Evolutionary conservation across 2,113 vertebrate genomes (phyloP), one percentile per base, ranked within the genome.

Genomic region (Sinocyclocheilus maitianheensis): DNA sequence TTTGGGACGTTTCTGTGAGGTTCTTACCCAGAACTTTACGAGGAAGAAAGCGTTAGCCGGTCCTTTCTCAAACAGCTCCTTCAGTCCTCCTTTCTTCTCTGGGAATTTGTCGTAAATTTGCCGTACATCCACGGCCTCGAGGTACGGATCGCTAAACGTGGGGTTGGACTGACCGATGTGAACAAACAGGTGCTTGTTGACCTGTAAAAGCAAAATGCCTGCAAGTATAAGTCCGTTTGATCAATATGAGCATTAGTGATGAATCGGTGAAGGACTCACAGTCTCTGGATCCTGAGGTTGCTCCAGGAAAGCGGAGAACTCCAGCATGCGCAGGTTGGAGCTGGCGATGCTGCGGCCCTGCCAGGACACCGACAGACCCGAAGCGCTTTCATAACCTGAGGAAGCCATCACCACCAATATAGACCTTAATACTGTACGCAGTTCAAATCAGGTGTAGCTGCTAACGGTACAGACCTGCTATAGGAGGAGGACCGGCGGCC

Each of bases 91-190:
- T 91, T 98, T 98, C 89, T 97, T 98, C 92, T 99, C 97, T 0
- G 97, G 97, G 92, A 98, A 98, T 89, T 97, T 98, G 94, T 98
- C 97, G 62, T 97, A 98, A 92, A 98, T 98, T 94, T 99, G 97
- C 85, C 96, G 93, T 90, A 97, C 94, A 91, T 98, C 97, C 92
- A 97, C 96, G 0, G 97, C 97, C 93, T 98, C 97, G 87, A 98
- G 96, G 94, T 95, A 97, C 88, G 96, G 94, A 86, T 97, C 97
- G 13, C 89, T 96, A 92, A 96, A 97, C 91, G 95, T 96, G 37
- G 96, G 97, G 93, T 96, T 97, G 30, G 96, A 96, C 95, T 97
- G 97, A 89, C 96, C 96, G 6, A 97, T 97, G 91, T 98, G 97
- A 81, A 98, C 96, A 84, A 97, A 98, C 89, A 98, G 95, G 91